Conservation (phyloP, 2,888 invertebrate genomes). For the Coecobrya sp. region DNA sequence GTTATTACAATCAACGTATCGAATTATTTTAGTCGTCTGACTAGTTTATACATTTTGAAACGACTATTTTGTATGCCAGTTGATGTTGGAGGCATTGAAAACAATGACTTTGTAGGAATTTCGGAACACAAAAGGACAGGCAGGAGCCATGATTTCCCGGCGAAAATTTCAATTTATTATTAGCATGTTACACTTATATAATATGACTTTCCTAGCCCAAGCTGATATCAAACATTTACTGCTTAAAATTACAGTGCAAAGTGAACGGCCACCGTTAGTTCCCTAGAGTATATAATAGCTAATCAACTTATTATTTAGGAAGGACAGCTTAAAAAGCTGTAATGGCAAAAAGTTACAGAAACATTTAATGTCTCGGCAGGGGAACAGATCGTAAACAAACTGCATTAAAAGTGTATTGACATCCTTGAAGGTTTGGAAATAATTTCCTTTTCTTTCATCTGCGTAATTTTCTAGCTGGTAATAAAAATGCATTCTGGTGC, state of each 20-base stretch:
- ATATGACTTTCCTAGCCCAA: neutral
- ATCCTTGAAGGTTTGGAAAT: neutral
- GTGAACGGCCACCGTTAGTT: neutral
- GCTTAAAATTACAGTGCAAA: neutral
- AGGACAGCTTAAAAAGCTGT: neutral
- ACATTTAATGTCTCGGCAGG: neutral
- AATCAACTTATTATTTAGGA: neutral
- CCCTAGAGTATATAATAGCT: neutral
- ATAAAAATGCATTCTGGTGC: conserved; percentile 23
- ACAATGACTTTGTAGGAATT: neutral
- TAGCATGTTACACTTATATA: neutral
- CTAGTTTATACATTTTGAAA: neutral
- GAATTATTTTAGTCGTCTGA: neutral
- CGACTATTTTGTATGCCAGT: neutral
- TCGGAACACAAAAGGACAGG: neutral
- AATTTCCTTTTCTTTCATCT: neutral
- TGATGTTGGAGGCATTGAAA: neutral
- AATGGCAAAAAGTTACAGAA: neutral
- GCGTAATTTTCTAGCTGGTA: neutral
- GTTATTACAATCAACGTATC: conserved; percentile 24
- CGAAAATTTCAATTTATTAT: neutral
- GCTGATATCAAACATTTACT: neutral
- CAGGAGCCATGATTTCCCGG: neutral
- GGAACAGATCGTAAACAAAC: neutral
- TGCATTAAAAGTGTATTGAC: conserved; percentile 1